phyloP scores from a whole-genome alignment of 2,113 vertebrate species.

The Leptocoma aspasia region DNA sequence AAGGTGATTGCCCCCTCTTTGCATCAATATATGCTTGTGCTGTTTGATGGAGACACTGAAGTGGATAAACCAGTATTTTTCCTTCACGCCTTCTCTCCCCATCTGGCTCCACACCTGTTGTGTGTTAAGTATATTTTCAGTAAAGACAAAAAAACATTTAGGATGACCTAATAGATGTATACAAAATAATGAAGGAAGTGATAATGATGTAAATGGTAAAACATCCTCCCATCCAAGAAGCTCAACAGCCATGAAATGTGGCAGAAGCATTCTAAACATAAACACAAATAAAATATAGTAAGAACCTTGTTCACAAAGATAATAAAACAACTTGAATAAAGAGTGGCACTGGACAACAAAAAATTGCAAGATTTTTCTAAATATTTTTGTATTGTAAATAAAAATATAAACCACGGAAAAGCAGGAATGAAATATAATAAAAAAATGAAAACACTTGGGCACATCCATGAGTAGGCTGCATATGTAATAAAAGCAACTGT shows the following conservation, averaged over 20 bases:
- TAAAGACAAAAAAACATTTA: constrained; percentile 26
- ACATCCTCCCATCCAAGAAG: not conserved
- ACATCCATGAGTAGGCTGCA: not conserved
- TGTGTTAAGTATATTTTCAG: constrained; percentile 30
- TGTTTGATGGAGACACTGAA: not conserved
- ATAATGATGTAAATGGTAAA: constrained; percentile 39
- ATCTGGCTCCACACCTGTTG: constrained; percentile 34
- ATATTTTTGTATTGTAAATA: not conserved
- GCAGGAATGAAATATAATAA: not conserved
- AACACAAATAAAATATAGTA: not conserved
- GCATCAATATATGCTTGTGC: not conserved
- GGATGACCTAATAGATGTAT: constrained; percentile 34
- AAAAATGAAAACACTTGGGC: not conserved
- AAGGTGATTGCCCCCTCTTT: not conserved
- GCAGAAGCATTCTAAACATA: constrained; percentile 4
- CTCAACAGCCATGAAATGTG: not conserved
- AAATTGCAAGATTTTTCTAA: not conserved
- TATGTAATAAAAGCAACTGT: not conserved
- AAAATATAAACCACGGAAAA: not conserved
- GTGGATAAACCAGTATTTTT: not conserved
- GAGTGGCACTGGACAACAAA: not conserved
- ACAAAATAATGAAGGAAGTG: constrained; percentile 48
- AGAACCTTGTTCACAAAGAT: not conserved
- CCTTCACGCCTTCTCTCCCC: not conserved
- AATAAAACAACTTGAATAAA: not conserved